phyloP scores from a whole-genome alignment of 1,140 invertebrate genomes.

The Hermatobates lingyangjiaoensis region DNA sequence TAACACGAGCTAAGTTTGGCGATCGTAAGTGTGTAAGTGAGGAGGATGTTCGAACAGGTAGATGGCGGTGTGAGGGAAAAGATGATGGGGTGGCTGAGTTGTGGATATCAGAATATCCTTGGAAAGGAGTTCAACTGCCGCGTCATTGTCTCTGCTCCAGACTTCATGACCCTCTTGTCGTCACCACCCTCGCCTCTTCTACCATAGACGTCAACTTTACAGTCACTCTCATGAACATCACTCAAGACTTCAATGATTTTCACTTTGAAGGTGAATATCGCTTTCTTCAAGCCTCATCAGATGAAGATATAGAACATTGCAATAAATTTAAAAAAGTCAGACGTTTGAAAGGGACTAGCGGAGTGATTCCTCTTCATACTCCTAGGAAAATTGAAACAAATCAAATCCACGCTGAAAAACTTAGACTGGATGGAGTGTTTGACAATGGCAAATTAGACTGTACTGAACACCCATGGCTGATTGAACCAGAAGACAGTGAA shows the following conservation, averaged over 20 bases:
- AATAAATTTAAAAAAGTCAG: constrained; percentile 38
- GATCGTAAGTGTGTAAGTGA: constrained; percentile 41
- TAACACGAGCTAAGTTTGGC: constrained; percentile 40
- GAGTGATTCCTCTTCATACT: constrained; percentile 36
- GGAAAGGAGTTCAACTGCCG: constrained; percentile 36
- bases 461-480: constrained; percentile 54
- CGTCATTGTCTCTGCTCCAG: constrained; percentile 57
- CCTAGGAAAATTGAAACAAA: constrained; percentile 26
- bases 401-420: constrained; percentile 13
- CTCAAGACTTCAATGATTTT: constrained; percentile 60
- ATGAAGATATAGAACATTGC: constrained; percentile 30
- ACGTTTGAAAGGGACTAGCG: constrained; percentile 43
- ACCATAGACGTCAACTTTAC: constrained; percentile 51
- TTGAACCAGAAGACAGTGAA: constrained; percentile 47
- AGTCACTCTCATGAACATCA: constrained; percentile 58
- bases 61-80: constrained; percentile 36
- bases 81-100: constrained; percentile 31
- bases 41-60: constrained; percentile 39
- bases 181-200: constrained; percentile 40
- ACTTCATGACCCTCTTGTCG: constrained; percentile 33
- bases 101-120: constrained; percentile 50
- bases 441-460: constrained; percentile 31
- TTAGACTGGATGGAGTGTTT: constrained; percentile 19
- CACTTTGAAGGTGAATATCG: constrained; percentile 44
- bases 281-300: constrained; percentile 13